Conservation (phyloP, 2,113 vertebrate genomes). For the Pyxicephalus adspersus region DNA sequence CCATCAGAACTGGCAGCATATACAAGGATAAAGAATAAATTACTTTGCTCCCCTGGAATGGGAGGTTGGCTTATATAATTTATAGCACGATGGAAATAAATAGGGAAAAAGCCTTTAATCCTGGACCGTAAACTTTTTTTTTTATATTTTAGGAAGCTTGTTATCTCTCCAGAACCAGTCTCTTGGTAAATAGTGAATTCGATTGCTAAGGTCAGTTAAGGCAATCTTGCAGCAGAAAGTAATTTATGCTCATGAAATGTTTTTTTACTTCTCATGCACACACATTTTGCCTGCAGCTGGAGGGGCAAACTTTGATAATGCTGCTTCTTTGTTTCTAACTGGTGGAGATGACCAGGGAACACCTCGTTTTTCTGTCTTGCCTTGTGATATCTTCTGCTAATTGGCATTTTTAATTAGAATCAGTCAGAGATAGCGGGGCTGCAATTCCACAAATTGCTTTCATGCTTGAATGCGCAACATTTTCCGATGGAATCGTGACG, state of each 20-base stretch:
- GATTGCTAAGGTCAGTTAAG: neutral
- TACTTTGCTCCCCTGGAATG: neutral
- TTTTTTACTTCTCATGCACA: too few species aligned
- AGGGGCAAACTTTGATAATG: too few species aligned
- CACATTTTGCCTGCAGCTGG: neutral
- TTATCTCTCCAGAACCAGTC: neutral
- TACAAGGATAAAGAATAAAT: neutral
- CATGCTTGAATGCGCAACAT: slow-evolving; percentile 4
- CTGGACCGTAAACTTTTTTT: neutral
- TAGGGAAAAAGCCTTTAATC: neutral
- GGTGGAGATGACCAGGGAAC: slow-evolving; percentile 12
- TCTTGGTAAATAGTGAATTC: neutral
- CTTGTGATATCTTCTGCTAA: slow-evolving; percentile 40
- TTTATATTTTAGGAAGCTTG: neutral
- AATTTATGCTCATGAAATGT: too few species aligned
- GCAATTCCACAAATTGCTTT: slow-evolving; percentile 48
- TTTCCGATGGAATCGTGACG: neutral
- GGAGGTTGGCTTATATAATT: neutral
- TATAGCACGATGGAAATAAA: neutral
- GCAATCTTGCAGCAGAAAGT: neutral
- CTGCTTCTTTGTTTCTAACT: slow-evolving; percentile 2
- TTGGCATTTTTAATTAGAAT: slow-evolving; percentile 53
- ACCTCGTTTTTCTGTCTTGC: neutral
- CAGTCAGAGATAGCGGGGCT: slow-evolving; percentile 37
- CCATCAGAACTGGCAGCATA: neutral